Evolutionary conservation across 2,797 vertebrate genomes (phyloP), one percentile per base, ranked within the genome.

Genomic region (Lateolabrax maculatus): DNA sequence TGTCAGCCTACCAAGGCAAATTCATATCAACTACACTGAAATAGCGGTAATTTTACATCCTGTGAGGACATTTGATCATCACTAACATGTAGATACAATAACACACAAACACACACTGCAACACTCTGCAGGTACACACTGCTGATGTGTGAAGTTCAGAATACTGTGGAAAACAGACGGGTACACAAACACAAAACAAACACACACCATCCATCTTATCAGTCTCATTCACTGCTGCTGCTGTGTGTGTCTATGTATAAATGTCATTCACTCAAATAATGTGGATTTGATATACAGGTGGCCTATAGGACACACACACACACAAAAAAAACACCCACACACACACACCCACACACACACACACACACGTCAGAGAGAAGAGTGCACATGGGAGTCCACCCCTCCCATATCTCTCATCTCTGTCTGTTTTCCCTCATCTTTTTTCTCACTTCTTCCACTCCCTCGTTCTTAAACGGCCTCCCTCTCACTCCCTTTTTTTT

Each of bases 241-340:
- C 9, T 41, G 36, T 43, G 18, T 19, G 0, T 43, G 18, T 44
- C 12, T 71, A 1, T 60, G 6, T 25, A 2, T 65, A 18, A 13
- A 2, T 29, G 12, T 34, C 66, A 36, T 23, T 18, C 3, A 34
- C 41, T 55, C 31, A 63, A 31, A 44, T 19, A 69, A 65, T 27
- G 34, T 11, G 12, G 62, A 44, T 77, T 63, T 73, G 25, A 52
- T 27, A 55, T 63, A 75, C 71, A 72, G 63, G 60, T 73, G 75
- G 44, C 21, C 18, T 62, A 57, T n/a, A 44, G 41, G 27, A 63
- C 18, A 68, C 15, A 61, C 13, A 12, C n/a, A 46, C 37, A 61
- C 5, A 25, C 43, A n/a, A n/a, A n/a, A n/a, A n/a, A n/a, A n/a
- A 21, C 46, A 53, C 27, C 53, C 10, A 52, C 53, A 57, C 55